phyloP scores from a whole-genome alignment of 35 echinoderm and acorn worm species.

The Apostichopus californicus region DNA sequence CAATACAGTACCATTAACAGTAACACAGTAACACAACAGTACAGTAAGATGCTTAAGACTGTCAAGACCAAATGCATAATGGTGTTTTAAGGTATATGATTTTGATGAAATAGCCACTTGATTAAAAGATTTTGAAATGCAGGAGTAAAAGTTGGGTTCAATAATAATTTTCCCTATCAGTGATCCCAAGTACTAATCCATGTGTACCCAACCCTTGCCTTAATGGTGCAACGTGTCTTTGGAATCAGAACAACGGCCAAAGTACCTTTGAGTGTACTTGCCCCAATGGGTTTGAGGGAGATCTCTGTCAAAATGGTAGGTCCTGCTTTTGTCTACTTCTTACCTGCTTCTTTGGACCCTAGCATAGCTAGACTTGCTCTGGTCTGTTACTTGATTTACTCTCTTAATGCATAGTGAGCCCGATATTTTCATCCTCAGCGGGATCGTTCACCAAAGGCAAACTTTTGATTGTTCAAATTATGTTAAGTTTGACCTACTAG shows the following conservation, averaged over 20 bases:
- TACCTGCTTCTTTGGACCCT: neutral
- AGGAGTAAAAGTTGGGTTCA: neutral
- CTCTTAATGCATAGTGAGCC: too few relatives aligned
- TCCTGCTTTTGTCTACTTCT: neutral
- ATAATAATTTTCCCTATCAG: neutral
- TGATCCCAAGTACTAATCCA: too few relatives aligned
- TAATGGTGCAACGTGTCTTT: constrained; percentile 42
- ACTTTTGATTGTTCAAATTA: too few relatives aligned
- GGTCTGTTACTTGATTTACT: neutral
- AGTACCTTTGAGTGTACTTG: constrained; percentile 64
- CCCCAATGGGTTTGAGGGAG: constrained; percentile 59
- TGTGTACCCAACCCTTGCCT: neutral
- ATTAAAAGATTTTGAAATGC: neutral
- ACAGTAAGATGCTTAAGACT: too few relatives aligned
- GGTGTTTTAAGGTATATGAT: too few relatives aligned
- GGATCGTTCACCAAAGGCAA: too few relatives aligned
- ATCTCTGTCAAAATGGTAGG: constrained; percentile 71
- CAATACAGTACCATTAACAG: too few relatives aligned
- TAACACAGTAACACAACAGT: too few relatives aligned
- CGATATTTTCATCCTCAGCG: too few relatives aligned
- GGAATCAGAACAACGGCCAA: constrained; percentile 31
- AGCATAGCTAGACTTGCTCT: neutral
- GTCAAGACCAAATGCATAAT: too few relatives aligned
- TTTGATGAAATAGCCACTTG: too few relatives aligned
- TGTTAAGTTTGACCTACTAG: too few relatives aligned